A percentile compares a stretch with the other conserved stretches of the same genome.
phyloP scores from a whole-genome alignment of 1,140 invertebrate species.

The Rhizoglyphus robini region DNA sequence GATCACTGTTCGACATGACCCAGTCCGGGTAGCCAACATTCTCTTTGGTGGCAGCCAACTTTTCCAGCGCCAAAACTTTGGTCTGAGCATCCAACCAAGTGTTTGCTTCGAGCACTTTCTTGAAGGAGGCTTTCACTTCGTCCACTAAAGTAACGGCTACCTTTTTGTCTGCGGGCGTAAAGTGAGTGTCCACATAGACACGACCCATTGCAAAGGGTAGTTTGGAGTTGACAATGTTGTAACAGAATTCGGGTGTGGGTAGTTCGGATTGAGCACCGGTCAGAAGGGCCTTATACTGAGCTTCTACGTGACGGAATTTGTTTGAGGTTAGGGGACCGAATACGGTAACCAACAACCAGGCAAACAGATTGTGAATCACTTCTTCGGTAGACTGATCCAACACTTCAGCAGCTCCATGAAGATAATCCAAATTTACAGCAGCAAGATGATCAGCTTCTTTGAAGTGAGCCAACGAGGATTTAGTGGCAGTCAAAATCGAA shows the following conservation, averaged over 20 bases:
- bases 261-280: neutral
- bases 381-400: neutral
- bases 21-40: conserved; percentile 38
- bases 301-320: neutral
- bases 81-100: conserved; percentile 86
- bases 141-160: conserved; percentile 25
- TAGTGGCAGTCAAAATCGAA: neutral
- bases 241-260: neutral
- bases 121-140: conserved; percentile 26
- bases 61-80: conserved; percentile 44
- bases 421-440: neutral
- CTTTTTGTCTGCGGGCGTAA: neutral
- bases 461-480: neutral
- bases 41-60: conserved; percentile 31
- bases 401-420: neutral
- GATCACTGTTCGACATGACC: conserved; percentile 33
- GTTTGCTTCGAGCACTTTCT: conserved; percentile 48
- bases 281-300: neutral
- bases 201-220: neutral
- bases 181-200: neutral
- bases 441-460: neutral
- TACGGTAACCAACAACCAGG: neutral
- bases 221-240: neutral
- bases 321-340: neutral
- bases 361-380: neutral